phyloP scores from a whole-genome alignment of 2,888 invertebrate species.

The Pachydiplax longipennis region DNA sequence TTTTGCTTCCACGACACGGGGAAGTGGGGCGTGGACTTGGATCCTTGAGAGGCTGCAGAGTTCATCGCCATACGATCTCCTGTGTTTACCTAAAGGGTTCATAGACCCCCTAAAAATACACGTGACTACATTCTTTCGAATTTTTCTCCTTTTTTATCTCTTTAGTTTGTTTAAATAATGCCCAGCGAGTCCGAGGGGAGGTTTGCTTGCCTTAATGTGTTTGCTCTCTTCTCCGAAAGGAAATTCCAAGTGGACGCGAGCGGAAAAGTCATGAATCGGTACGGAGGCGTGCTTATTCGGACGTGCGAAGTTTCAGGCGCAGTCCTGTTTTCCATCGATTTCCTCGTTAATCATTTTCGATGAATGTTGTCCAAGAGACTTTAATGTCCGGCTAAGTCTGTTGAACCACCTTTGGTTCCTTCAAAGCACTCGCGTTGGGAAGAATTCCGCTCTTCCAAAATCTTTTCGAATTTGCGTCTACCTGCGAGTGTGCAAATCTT shows the following conservation, averaged over 20 bases:
- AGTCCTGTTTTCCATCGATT: too few species aligned
- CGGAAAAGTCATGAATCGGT: too few species aligned
- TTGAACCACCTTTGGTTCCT: too few species aligned
- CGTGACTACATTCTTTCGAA: not conserved
- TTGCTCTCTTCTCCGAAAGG: not conserved
- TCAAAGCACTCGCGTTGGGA: too few species aligned
- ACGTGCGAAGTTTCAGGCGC: too few species aligned
- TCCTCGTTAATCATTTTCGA: too few species aligned
- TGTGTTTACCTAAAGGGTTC: not conserved
- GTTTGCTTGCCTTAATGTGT: not conserved
- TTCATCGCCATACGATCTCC: not conserved
- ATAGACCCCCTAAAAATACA: not conserved
- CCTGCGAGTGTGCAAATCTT: too few species aligned
- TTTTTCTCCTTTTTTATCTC: not conserved
- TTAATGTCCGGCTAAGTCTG: too few species aligned
- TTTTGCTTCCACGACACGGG: not conserved
- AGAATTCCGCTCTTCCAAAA: too few species aligned
- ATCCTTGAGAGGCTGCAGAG: not conserved
- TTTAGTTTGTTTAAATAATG: not conserved
- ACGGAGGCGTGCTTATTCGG: too few species aligned
- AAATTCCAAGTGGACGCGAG: not conserved
- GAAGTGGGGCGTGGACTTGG: not conserved
- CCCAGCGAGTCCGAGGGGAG: not conserved
- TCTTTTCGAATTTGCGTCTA: too few species aligned
- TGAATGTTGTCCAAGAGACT: too few species aligned